phyloP scores from a whole-genome alignment of 2,888 invertebrate genomes.

The Lithophane semibrunnea region DNA sequence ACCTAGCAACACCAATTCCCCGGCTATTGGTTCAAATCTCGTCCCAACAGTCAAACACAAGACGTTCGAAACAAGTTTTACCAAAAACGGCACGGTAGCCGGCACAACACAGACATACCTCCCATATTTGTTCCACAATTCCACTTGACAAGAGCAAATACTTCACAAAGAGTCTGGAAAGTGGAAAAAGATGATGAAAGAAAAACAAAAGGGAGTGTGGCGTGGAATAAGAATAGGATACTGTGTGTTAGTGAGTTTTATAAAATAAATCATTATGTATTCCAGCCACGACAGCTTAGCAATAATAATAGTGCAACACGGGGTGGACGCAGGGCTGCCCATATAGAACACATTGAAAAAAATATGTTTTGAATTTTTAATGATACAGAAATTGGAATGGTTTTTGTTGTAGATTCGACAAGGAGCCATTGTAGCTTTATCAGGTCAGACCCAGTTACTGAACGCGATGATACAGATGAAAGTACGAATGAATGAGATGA shows the following conservation, averaged over 20 bases:
- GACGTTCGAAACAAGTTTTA: conserved; percentile 62
- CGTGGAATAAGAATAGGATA: conserved; percentile 66
- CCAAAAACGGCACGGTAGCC: conserved; percentile 68
- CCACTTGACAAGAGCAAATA: conserved; percentile 89
- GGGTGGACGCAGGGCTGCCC: conserved; percentile 70
- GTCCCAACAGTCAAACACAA: conserved; percentile 44
- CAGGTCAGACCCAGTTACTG: too few species aligned
- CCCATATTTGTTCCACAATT: conserved; percentile 83
- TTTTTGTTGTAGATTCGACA: conserved; percentile 12
- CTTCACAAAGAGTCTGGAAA: conserved; percentile 81
- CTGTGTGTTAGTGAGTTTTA: conserved; percentile 72
- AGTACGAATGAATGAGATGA: not conserved
- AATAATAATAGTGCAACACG: conserved; percentile 77
- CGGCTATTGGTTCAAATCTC: conserved; percentile 45
- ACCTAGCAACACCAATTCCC: conserved; percentile 46
- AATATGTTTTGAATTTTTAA: not conserved
- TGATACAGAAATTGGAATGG: not conserved
- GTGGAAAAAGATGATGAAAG: conserved; percentile 79
- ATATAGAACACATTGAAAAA: not conserved
- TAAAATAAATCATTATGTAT: conserved; percentile 85
- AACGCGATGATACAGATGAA: not conserved
- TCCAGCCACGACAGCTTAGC: conserved; percentile 77
- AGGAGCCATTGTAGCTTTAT: not conserved
- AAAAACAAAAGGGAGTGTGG: conserved; percentile 80
- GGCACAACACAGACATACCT: conserved; percentile 79